Conservation (phyloP, 2,113 vertebrate genomes). For the Formicarius rufipectus region DNA sequence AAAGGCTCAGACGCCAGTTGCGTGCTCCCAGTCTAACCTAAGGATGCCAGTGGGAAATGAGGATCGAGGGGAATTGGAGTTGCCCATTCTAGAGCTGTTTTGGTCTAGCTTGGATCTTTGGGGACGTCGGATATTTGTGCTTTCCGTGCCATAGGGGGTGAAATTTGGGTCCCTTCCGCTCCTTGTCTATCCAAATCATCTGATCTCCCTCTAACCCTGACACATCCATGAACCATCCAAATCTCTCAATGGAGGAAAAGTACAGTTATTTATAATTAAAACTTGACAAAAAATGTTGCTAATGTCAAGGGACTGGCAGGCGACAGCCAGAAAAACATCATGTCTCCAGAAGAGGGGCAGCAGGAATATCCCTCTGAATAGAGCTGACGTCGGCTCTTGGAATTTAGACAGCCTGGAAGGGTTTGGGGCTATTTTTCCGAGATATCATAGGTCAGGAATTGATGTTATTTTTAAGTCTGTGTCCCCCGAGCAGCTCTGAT, state of each 20-base stretch:
- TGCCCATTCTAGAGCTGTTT: not conserved
- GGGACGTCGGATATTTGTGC: not conserved
- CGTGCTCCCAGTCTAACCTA: not conserved
- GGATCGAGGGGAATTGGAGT: not conserved
- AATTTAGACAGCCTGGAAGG: conserved; percentile 45
- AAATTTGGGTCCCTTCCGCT: not conserved
- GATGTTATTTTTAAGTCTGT: conserved; percentile 53
- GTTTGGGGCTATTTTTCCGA: conserved; percentile 68
- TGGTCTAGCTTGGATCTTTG: not conserved
- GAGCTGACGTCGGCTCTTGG: conserved; percentile 50
- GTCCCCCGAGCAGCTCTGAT: conserved; percentile 32
- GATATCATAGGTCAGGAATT: conserved; percentile 67
- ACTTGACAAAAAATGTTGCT: conserved; percentile 55
- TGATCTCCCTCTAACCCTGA: not conserved
- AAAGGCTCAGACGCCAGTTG: conserved; percentile 11
- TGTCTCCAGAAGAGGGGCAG: conserved; percentile 63
- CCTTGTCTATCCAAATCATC: not conserved
- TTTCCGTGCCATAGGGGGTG: not conserved
- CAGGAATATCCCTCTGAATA: conserved; percentile 69
- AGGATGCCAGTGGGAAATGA: conserved; percentile 10
- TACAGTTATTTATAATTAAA: conserved; percentile 67
- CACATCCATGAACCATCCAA: not conserved
- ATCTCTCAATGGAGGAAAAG: conserved; percentile 50
- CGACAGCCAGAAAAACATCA: conserved; percentile 58
- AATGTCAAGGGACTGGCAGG: conserved; percentile 59